phyloP scores from a whole-genome alignment of 2,888 invertebrate species.

The Yponomeuta evonymella region DNA sequence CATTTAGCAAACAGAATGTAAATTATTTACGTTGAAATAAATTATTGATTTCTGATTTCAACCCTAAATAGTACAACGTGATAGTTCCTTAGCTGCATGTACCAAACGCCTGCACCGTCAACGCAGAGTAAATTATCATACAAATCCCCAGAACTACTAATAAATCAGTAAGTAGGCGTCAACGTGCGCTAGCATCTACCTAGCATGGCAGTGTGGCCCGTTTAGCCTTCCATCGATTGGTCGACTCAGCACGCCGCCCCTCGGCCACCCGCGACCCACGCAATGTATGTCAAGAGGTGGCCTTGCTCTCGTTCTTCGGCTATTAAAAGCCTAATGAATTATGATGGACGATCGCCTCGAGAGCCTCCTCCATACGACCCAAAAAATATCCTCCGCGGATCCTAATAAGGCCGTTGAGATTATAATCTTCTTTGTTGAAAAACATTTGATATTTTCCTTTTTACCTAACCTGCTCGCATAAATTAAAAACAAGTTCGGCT shows the following conservation, averaged over 20 bases:
- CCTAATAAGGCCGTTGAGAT: slow-evolving; percentile 13
- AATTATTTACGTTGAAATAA: too few species aligned
- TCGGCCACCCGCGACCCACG: slow-evolving; percentile 46
- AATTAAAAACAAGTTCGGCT: too few species aligned
- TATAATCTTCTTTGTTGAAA: slow-evolving; percentile 1
- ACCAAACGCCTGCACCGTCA: background rate
- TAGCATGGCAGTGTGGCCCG: background rate
- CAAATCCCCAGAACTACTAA: background rate
- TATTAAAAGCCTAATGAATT: slow-evolving; percentile 73
- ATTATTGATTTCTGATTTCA: too few species aligned
- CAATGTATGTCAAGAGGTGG: slow-evolving; percentile 68
- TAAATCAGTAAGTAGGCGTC: background rate
- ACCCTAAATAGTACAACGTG: background rate
- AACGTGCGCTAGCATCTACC: background rate
- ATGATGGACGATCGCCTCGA: slow-evolving; percentile 53
- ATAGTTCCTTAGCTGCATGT: background rate
- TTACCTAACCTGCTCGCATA: too few species aligned
- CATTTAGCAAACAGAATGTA: too few species aligned
- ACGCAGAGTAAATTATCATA: too few species aligned
- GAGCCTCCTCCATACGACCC: slow-evolving; percentile 35
- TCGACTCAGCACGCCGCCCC: slow-evolving; percentile 64
- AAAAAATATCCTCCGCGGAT: slow-evolving; percentile 26
- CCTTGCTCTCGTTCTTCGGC: slow-evolving; percentile 69
- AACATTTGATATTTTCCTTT: background rate
- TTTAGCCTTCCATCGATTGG: slow-evolving; percentile 54